phyloP scores from a whole-genome alignment of 2,888 invertebrate genomes.

The Patella pellucida region DNA sequence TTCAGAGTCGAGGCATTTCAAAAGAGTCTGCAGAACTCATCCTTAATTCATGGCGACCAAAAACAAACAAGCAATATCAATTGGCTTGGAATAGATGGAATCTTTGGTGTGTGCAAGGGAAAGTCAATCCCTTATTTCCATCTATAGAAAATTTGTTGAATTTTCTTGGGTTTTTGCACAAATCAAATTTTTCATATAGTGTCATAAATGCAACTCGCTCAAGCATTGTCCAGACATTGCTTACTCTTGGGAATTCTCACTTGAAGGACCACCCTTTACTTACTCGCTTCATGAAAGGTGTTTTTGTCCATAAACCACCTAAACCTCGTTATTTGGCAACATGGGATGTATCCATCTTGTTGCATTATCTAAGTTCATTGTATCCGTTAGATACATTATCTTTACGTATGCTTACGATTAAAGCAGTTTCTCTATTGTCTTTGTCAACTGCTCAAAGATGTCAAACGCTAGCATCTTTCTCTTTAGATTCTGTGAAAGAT shows the following conservation, averaged over 20 bases:
- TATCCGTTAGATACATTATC: too few relatives aligned
- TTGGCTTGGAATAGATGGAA: too few relatives aligned
- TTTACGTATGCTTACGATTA: too few relatives aligned
- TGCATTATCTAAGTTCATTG: too few relatives aligned
- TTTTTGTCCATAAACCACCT: background rate
- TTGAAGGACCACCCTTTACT: background rate
- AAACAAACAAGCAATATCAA: too few relatives aligned
- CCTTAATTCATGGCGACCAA: background rate
- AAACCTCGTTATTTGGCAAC: background rate
- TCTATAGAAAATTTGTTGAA: constrained; percentile 23
- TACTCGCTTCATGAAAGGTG: background rate
- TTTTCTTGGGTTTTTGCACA: constrained; percentile 22
- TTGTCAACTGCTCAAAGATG: too few relatives aligned
- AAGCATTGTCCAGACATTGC: background rate
- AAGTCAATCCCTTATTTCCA: constrained; percentile 33
- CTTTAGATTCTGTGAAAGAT: too few relatives aligned
- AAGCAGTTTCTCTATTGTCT: too few relatives aligned
- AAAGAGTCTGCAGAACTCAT: constrained; percentile 6
- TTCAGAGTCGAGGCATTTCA: background rate
- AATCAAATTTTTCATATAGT: background rate
- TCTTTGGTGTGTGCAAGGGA: too few relatives aligned
- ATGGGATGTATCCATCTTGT: too few relatives aligned
- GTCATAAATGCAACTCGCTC: background rate
- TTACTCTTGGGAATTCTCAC: background rate
- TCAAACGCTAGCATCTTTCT: too few relatives aligned